Base-by-base conservation (phyloP, 2,113 vertebrate species). In the Apteryx owenii region DNA sequence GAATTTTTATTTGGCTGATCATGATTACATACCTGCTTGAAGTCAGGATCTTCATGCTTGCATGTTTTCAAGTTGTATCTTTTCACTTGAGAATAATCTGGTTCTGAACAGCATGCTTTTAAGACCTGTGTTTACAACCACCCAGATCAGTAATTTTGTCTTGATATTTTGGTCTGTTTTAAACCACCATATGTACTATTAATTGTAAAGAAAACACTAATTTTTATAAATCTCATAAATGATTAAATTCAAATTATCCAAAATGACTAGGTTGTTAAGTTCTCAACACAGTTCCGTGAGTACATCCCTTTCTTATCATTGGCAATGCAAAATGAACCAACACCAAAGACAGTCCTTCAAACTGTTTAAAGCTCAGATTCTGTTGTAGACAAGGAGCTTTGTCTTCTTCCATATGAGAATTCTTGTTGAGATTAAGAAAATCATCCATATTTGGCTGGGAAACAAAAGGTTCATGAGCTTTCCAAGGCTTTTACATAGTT, bases 51-150 rank as follows among this genome's bases (percentile, higher is more conserved):
- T 88, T 92, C 93, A 51, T 62, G 75, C 16, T 10, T 54, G 36
- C 81, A 79, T 7, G 54, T 78, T 79, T 89, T 72, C 73, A 4
- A 13, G 26, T 19, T 60, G 53, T 40, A 12, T 36, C 23, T 65
- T 56, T 6, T 29, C 81, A 38, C 2, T 19, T n/a, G 66, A 87
- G 56, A 5, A 72, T 46, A 42, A 83, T 81, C 72, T 69, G 81
- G 26, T 26, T 92, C 56, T 21, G 92, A 92, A 80, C 83, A 81
- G 53, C 81, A 44, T 79, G 88, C 11, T 90, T 97, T 95, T 89
- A 97, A 54, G 42, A 97, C 96, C 97, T 97, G 85, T 75, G 25
- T 93, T 95, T 82, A 75, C 25, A 93, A 88, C 3, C 60, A 89
- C 9, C 3, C 2, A 80, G 25, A 85, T 80, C 38, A 7, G 22